Evolutionary conservation across 1,140 invertebrate species (phyloP).

Genomic region (Thalassaphorura encarpata): DNA sequence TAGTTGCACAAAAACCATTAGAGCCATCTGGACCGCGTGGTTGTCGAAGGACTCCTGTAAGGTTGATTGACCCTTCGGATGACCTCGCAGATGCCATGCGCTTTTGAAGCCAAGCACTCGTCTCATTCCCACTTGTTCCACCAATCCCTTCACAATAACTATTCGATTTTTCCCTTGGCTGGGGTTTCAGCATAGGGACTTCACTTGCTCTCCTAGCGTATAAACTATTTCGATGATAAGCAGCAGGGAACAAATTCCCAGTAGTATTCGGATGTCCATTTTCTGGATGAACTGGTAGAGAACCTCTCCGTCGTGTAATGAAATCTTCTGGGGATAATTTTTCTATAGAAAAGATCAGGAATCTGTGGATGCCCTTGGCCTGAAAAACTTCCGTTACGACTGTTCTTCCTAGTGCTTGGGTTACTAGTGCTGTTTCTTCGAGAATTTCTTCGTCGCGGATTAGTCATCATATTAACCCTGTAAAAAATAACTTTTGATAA

Average conservation of each 20-base stretch:
- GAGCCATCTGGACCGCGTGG: conserved; percentile 30
- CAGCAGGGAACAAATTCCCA: not conserved
- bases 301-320: conserved; percentile 22
- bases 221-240: too few relatives aligned
- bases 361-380: conserved; percentile 13
- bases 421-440: conserved; percentile 14
- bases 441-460: not conserved
- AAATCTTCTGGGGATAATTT: not conserved
- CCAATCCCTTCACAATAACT: conserved; percentile 31
- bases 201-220: not conserved
- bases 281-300: too few relatives aligned
- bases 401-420: conserved; percentile 12
- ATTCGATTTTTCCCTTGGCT: conserved; percentile 31
- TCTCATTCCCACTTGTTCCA: conserved; percentile 15
- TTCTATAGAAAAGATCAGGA: not conserved
- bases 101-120: conserved; percentile 44
- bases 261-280: too few relatives aligned
- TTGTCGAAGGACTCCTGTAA: conserved; percentile 23
- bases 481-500: too few relatives aligned
- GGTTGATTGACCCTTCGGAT: conserved; percentile 18
- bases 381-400: conserved; percentile 20
- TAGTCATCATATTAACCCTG: conserved; percentile 2
- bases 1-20: too few relatives aligned
- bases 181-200: conserved; percentile 13
- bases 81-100: conserved; percentile 37